Base-by-base conservation (phyloP, 2,113 vertebrate species). In the Caracal caracal region DNA sequence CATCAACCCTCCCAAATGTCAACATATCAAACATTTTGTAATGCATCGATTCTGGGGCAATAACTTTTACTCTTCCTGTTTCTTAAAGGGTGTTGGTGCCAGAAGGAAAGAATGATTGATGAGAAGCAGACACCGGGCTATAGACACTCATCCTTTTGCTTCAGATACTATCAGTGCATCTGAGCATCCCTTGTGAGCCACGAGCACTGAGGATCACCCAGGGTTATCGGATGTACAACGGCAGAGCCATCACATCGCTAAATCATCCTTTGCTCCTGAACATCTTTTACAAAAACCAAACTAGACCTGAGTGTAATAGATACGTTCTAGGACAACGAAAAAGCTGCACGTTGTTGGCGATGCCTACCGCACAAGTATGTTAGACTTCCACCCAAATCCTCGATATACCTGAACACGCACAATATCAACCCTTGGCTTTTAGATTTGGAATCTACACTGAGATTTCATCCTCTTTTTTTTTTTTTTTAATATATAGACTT, bases 51-150 rank as follows among this genome's bases (percentile, higher is more conserved):
- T 98, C 95, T 90, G 90, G 93, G 92, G 96, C 97, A 98, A 98
- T 99, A 98, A 99, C 98, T 98, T 97, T 98, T 98, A 97, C 96
- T 99, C 98, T 98, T 98, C 91, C 98, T 99, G 98, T 99, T 99
- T 99, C 98, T 98, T 89, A 97, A 99, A 99, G 99, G 98, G 95
- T 98, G 97, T 96, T 98, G 98, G 97, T 98, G 97, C 98, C 98
- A 97, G 99, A 98, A 98, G 98, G 98, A 98, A 98, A 98, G 98
- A 98, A 99, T 99, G 99, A 99, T 98, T 99, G 99, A 99, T 98
- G 98, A 98, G 98, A 98, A 97, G 97, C 98, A 98, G 97, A 99
- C 98, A 98, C 98, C 94, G 97, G 97, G 98, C 98, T 97, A 89
- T 96, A 98, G 98, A 98, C 98, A 97, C 92, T 98, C 99, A 97